Evolutionary conservation across 37 sponge, comb jelly and placozoan genomes (phyloP), one percentile per base, ranked within the genome.

Genomic region (Amphimedon queenslandica): DNA sequence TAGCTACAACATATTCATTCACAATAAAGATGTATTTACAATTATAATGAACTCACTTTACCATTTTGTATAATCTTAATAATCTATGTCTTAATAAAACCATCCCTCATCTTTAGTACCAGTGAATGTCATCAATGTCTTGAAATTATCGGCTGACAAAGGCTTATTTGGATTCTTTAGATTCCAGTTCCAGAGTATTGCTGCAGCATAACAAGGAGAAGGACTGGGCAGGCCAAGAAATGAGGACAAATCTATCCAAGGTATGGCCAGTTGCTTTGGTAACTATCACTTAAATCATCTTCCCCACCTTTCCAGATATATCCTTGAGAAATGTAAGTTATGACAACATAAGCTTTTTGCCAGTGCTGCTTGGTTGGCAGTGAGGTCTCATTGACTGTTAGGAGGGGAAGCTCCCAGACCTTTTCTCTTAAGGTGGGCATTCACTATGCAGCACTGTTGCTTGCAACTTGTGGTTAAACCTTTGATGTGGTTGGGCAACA

Each of bases 41-140:
- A n/a, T n/a, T n/a, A n/a, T n/a, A n/a, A n/a, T n/a, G n/a, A n/a
- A n/a, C n/a, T n/a, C n/a, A n/a, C n/a, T n/a, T n/a, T n/a, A n/a
- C n/a, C n/a, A n/a, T n/a, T n/a, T n/a, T n/a, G n/a, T 3, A 92
- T n/a, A n/a, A n/a, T n/a, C n/a, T n/a, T n/a, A n/a, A n/a, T n/a
- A n/a, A n/a, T n/a, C n/a, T n/a, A n/a, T n/a, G n/a, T n/a, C n/a
- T n/a, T n/a, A 29, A 2, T 47, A 85, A 42, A 85, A 85, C 86
- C 86, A 85, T 21, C 40, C 63, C 35, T 85, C 86, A 66, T 85
- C 86, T 24, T 30, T 27, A 51, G 66, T 63, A 13, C 86, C 86
- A 32, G 86, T 78, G 33, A 67, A 74, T 2, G 80, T 66, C 0
- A 57, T n/a, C 13, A 57, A 38, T 2, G 41, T 57, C 35, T 28